Conservation (phyloP, 2,888 invertebrate genomes). For the Drosophila ustulata region DNA sequence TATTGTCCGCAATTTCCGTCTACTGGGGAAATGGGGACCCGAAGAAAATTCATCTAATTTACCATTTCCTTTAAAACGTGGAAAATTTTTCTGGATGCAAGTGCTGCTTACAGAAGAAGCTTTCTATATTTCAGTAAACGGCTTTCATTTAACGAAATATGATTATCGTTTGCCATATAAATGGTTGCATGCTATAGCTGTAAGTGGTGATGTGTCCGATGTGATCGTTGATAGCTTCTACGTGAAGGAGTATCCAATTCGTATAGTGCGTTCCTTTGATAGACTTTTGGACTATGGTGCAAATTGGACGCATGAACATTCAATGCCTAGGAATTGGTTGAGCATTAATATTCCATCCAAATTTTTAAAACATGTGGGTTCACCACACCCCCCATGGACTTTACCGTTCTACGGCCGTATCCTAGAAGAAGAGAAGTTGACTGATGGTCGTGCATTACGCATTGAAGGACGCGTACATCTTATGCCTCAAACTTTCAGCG, state of each 20-base stretch:
- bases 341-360: conserved; percentile 15
- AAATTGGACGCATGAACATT: background rate
- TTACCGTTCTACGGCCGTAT: conserved; percentile 83
- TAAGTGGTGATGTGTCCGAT: conserved; percentile 87
- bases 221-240: conserved; percentile 85
- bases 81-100: conserved; percentile 85
- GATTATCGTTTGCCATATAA: conserved; percentile 87
- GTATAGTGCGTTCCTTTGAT: conserved; percentile 43
- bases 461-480: conserved; percentile 88
- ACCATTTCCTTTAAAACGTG: conserved; percentile 78
- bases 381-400: conserved; percentile 35
- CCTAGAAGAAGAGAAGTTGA: conserved; percentile 74
- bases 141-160: conserved; percentile 89
- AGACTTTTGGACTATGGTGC: conserved; percentile 13
- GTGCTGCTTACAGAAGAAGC: conserved; percentile 87
- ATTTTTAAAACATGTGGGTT: background rate
- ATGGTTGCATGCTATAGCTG: conserved; percentile 87
- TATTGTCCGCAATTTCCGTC: conserved; percentile 90
- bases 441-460: conserved; percentile 85
- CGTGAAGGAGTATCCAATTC: conserved; percentile 76
- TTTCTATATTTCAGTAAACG: conserved; percentile 89
- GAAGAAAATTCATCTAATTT: conserved; percentile 89
- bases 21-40: conserved; percentile 89
- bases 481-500: conserved; percentile 89
- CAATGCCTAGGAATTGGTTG: conserved; percentile 28